Evolutionary conservation across 2,113 vertebrate species (phyloP).

Genomic region (Chroicocephalus ridibundus): DNA sequence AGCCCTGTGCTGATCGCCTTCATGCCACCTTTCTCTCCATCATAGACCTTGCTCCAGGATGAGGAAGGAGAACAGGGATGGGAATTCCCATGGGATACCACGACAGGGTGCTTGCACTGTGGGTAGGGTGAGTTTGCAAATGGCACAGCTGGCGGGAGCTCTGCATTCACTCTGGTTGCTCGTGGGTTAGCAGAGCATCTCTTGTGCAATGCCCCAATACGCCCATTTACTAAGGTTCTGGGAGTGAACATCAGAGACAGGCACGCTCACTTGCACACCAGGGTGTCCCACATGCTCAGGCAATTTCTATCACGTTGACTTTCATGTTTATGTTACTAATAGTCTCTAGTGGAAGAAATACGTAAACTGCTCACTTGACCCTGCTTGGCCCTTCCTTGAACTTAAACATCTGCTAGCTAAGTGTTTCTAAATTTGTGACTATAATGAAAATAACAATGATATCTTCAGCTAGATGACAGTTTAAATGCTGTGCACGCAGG

Average conservation of each 20-base stretch:
- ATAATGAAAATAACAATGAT: background rate
- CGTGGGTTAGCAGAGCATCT: background rate
- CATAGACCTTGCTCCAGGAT: background rate
- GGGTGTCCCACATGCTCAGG: background rate
- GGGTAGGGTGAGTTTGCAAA: background rate
- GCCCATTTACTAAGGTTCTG: background rate
- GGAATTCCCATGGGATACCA: background rate
- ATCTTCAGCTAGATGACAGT: background rate
- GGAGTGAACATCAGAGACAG: background rate
- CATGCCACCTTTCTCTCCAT: background rate
- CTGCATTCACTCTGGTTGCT: background rate
- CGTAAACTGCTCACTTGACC: background rate
- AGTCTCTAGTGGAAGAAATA: background rate
- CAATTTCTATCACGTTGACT: background rate
- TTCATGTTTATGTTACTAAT: background rate
- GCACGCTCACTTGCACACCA: background rate
- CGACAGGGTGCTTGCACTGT: background rate
- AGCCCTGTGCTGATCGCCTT: accelerated
- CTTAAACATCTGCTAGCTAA: background rate
- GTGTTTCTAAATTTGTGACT: background rate
- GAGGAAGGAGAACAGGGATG: background rate
- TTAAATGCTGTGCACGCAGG: background rate
- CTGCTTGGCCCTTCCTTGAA: background rate
- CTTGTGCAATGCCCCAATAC: too few species aligned
- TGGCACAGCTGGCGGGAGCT: accelerated